Evolutionary conservation across 2,113 vertebrate species (phyloP), one percentile per base, ranked within the genome.

Genomic region (Spermophilus dauricus): DNA sequence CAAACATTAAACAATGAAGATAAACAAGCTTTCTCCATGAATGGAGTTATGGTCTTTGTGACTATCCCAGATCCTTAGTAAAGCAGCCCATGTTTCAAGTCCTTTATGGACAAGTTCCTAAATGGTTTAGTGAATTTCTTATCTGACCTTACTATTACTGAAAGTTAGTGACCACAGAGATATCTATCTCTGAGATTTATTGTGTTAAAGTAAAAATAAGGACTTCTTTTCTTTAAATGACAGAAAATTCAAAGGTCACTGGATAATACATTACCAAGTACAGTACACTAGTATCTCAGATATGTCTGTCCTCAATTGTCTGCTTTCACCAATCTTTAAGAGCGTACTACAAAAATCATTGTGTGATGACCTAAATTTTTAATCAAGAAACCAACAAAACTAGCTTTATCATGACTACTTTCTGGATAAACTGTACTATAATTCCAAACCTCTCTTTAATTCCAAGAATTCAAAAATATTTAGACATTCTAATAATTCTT

Each of bases 101-200:
- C 95, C 69, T 97, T 97, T 96, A 88, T 4, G 8, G n/a, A 94
- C 61, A 95, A 82, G 45, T 34, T 91, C 67, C 65, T 81, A 96
- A 95, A 95, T 97, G 63, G n/a, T 69, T 97, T 56, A 13, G 24
- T 91, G 91, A 97, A 94, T 86, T 30, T 93, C 94, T 98, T 92
- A 90, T 77, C 95, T 97, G 92, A 93, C 80, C 69, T 94, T 93
- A 98, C 88, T 28, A 86, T 61, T 95, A 69, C 8, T 96, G 82
- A 98, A 98, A 98, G 92, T 97, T 95, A 98, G 76, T 73, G 75
- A 97, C 4, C 94, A 93, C 86, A 97, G 34, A 53, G 83, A 8
- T 76, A 97, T 82, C 94, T 95, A 80, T 89, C 69, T 51, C 56
- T 95, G 93, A 95, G 97, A 98, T 98, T 98, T 97, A 96, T 1